Evolutionary conservation across 2,797 vertebrate genomes (phyloP), one percentile per base, ranked within the genome.

Genomic region (Anniella stebbinsi): DNA sequence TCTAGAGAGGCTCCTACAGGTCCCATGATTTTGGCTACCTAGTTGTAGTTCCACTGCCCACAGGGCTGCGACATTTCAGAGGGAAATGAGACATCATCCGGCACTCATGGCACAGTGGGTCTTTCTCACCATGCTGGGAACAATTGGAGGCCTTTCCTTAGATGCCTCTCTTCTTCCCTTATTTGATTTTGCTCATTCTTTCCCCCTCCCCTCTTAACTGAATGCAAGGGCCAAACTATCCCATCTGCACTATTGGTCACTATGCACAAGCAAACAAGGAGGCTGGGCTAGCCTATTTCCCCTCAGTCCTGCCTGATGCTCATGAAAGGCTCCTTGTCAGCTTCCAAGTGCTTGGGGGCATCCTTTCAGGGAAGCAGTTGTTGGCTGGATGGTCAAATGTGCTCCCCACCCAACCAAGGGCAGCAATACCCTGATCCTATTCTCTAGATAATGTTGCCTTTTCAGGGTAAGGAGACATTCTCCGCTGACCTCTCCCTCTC

Each of bases 41-140:
- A 28, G 82, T 21, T 41, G 12, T 33, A 10, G 28, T 28, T 6
- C 28, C 21, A 5, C 28, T 70, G 41, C 33, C 25, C 4, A 28
- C 12, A 0, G 0, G 9, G 67, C 67, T 85, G 89, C 48, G 92
- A 17, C 89, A 84, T 94, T 94, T 93, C 88, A 90, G 92, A 94
- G 89, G 54, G 90, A 94, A 92, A 69, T 88, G 92, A 92, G 93
- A 66, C 92, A 91, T 72, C 84, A 89, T 17, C 89, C 88, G 89
- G 92, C 81, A 86, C 89, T 92, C 87, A 80, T 25, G 86, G 89
- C 36, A 0, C 87, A 38, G 33, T 0, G 87, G 66, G 13, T 8
- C 73, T 87, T 41, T 33, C 48, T 1, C 45, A 38, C 80, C 2
- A 30, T 2, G 17, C 57, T 0, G 67, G 89, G 41, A 38, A 1